phyloP scores from a whole-genome alignment of 1,140 invertebrate species.

The Aphaenogaster floridana region DNA sequence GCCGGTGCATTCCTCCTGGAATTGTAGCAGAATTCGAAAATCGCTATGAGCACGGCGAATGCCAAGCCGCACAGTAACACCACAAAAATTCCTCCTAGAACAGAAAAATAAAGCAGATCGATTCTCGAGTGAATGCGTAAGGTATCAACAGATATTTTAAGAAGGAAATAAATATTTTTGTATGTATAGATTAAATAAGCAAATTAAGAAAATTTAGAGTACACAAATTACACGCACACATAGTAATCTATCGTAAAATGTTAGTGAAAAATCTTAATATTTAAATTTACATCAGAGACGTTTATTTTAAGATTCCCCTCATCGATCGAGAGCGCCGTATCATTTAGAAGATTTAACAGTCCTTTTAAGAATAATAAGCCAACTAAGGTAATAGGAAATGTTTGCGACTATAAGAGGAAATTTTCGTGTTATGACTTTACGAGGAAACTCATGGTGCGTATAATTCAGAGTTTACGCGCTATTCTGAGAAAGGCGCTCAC shows the following conservation, averaged over 20 bases:
- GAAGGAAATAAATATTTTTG: neutral
- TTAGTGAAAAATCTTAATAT: neutral
- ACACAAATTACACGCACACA: neutral
- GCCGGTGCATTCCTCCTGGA: constrained; percentile 90
- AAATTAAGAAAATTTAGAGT: neutral
- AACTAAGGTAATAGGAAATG: constrained; percentile 10
- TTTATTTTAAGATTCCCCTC: neutral
- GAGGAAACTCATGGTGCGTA: constrained; percentile 27
- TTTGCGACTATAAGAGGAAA: constrained; percentile 2
- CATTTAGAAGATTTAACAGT: neutral
- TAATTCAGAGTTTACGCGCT: constrained; percentile 44
- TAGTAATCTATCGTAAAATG: neutral
- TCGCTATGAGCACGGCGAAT: constrained; percentile 91
- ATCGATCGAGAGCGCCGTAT: neutral
- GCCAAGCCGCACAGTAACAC: constrained; percentile 93
- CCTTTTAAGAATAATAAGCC: constrained; percentile 7
- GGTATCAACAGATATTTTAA: neutral
- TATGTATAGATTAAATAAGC: neutral
- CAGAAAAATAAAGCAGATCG: constrained; percentile 33
- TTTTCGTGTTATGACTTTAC: constrained; percentile 7
- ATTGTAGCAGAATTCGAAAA: constrained; percentile 94
- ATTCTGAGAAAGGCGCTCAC: constrained; percentile 78
- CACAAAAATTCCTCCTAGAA: constrained; percentile 95
- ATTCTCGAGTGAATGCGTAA: neutral
- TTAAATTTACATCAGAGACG: neutral